phyloP scores from a whole-genome alignment of 2,797 vertebrate genomes.

The Anas bernieri region DNA sequence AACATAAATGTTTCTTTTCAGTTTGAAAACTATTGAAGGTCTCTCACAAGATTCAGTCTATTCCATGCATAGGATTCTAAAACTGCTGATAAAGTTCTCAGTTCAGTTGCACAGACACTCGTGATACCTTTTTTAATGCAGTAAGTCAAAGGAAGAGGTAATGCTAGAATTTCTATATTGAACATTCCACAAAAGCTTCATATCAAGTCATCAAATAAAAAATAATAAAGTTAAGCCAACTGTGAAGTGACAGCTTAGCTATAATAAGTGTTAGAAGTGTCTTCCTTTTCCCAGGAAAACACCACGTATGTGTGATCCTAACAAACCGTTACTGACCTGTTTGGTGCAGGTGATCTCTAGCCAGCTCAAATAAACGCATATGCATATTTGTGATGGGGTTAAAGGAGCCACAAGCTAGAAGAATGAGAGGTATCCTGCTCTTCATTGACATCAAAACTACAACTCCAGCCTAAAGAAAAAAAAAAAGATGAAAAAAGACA shows the following conservation, averaged over 20 bases:
- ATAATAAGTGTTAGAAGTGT: neutral
- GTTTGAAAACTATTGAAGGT: neutral
- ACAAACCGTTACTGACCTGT: constrained; percentile 76
- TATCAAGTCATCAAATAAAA: neutral
- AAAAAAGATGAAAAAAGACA: neutral
- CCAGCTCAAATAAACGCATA: constrained; percentile 92
- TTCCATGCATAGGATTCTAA: neutral
- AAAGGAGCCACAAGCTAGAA: constrained; percentile 91
- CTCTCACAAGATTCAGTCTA: neutral
- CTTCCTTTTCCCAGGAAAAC: neutral
- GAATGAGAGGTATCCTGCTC: constrained; percentile 83
- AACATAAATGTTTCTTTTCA: neutral
- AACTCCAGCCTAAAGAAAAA: constrained; percentile 54
- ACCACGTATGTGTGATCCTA: neutral
- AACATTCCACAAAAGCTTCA: neutral
- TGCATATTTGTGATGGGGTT: constrained; percentile 96
- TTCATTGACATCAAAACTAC: constrained; percentile 74
- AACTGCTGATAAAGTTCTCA: neutral
- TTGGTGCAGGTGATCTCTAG: constrained; percentile 87
- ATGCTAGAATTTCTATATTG: neutral
- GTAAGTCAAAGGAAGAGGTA: neutral
- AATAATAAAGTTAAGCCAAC: neutral
- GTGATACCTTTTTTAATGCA: neutral
- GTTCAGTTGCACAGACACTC: neutral
- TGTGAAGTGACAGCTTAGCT: neutral